Base-by-base conservation (phyloP, 2,888 invertebrate genomes). In the Xestia rhomboidea region DNA sequence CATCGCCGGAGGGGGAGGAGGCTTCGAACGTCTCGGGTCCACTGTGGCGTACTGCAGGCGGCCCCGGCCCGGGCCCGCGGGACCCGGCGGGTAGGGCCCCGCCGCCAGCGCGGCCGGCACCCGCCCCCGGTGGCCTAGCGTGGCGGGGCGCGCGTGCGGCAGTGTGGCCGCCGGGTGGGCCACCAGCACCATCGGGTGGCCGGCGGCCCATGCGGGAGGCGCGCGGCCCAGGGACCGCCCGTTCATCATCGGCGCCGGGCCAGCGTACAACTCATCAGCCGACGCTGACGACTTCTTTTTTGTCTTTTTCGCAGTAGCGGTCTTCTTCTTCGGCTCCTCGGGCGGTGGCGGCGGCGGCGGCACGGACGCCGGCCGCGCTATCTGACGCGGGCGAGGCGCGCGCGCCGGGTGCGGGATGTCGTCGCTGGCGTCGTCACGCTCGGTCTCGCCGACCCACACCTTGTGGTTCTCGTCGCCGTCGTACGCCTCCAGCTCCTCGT, bases 401-500 rank as follows among this genome's bases (percentile, higher is more conserved):
- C 98, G 96, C 27, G 98, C 97, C 89, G 85, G 97, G 97, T 89
- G 98, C 60, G 96, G 96, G 74, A 94, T 93, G 78, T 98, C 97
- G 86, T 98, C 98, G 90, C 98, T 98, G 24, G 98, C 97, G 84
- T 97, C 97, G 89, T 98, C 97, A 83, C 98, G 98, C 51, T 98
- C 96, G 76, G 98, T 97, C 92, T 98, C 98, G 49, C 98, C 98
- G 4, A 98, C 98, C 99, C 99, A 99, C 62, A 99, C 98, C 94
- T 99, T 99, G 93, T 99, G 99, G 93, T 99, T 99, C 94, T 99
- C 99, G 91, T 99, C 98, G 0, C 99, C 99, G 91, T 99, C 99
- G 94, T 98, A 99, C 77, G 98, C 97, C 83, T 98, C 98, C 38
- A 98, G 97, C 87, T 99, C 98, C 87, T 98, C 98, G 79, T 98